Conservation (phyloP, 2,113 vertebrate species). For the Gymnobelideus leadbeateri region DNA sequence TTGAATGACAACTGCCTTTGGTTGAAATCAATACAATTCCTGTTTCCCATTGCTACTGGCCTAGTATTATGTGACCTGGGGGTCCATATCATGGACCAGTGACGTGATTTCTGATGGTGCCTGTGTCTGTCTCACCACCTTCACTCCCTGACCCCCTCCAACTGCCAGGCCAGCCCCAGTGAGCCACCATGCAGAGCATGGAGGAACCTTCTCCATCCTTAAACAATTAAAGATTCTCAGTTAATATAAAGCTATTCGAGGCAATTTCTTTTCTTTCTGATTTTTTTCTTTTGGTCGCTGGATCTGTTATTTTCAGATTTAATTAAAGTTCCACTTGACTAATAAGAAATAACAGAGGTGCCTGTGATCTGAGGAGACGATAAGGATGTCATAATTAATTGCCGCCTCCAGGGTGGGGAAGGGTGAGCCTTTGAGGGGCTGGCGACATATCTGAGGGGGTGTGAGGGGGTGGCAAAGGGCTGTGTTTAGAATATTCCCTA, state of each 20-base stretch:
- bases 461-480: too few species aligned
- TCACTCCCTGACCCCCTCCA: accelerated
- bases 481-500: not conserved
- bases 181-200: not conserved
- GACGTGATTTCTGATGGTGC: not conserved
- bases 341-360: slow-evolving; percentile 54
- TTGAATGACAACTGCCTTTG: not conserved
- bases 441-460: not conserved
- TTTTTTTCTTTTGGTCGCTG: slow-evolving; percentile 13
- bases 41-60: not conserved
- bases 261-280: slow-evolving; percentile 30
- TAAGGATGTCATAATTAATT: not conserved
- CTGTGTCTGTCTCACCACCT: not conserved
- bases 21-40: not conserved
- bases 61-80: too few species aligned
- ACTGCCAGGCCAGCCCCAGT: not conserved
- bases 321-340: slow-evolving; percentile 71
- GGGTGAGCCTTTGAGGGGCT: not conserved
- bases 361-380: not conserved
- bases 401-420: not conserved
- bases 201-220: not conserved
- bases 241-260: not conserved
- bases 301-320: slow-evolving; percentile 65
- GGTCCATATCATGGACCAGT: not conserved
- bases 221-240: not conserved